Evolutionary conservation across 2,113 vertebrate species (phyloP).

Genomic region (Pygoscelis antarcticus): DNA sequence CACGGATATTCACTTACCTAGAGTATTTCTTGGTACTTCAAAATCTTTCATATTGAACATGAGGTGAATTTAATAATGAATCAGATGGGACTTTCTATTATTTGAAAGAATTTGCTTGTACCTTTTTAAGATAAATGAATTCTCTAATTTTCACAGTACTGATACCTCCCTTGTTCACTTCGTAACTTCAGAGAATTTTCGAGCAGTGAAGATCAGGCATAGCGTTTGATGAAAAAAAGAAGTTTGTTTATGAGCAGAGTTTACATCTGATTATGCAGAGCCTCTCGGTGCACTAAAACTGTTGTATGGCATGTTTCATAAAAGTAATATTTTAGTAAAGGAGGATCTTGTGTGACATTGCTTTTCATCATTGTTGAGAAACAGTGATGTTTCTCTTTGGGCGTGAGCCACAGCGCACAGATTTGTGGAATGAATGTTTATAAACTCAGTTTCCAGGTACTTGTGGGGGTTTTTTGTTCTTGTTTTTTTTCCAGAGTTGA

Average conservation of each 20-base stretch:
- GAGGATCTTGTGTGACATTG: not conserved
- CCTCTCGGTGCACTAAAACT: not conserved
- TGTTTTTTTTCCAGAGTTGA: not conserved
- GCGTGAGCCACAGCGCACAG: not conserved
- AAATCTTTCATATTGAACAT: conserved; percentile 27
- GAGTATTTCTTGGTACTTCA: conserved; percentile 18
- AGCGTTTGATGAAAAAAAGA: not conserved
- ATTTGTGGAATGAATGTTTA: not conserved
- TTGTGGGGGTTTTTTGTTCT: not conserved
- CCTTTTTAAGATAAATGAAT: not conserved
- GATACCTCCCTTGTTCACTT: not conserved
- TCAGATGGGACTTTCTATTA: not conserved
- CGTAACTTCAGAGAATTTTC: not conserved
- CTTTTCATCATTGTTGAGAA: not conserved
- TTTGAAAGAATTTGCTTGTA: not conserved
- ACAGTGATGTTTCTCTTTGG: not conserved
- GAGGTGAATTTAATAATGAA: not conserved
- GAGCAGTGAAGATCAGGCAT: not conserved
- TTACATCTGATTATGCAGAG: not conserved
- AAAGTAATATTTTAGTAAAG: not conserved
- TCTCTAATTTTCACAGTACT: not conserved
- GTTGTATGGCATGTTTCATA: not conserved
- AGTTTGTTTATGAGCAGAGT: not conserved
- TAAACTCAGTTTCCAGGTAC: not conserved
- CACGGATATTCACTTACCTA: conserved; percentile 21